Evolutionary conservation across 2,888 invertebrate species (phyloP).

Genomic region (Cerceris ruficornis): DNA sequence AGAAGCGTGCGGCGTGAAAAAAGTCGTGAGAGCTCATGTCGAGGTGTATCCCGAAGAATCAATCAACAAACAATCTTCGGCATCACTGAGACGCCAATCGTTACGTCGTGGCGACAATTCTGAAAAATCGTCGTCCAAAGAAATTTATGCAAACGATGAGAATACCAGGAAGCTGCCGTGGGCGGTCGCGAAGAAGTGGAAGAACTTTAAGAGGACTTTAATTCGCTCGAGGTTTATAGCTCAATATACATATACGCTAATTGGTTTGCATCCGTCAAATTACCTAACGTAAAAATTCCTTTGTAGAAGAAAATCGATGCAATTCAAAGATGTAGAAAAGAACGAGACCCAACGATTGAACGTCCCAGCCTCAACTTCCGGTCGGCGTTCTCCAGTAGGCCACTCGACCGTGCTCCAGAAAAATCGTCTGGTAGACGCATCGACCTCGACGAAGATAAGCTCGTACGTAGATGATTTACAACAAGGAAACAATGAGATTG

Average conservation of each 20-base stretch:
- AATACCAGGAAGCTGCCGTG: neutral
- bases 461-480: neutral
- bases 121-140: neutral
- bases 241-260: neutral
- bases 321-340: neutral
- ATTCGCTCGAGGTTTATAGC: slow-evolving; percentile 25
- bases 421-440: slow-evolving; percentile 11
- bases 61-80: neutral
- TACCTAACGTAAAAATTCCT: neutral
- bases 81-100: neutral
- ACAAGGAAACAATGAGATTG: neutral
- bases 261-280: neutral
- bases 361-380: neutral
- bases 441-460: slow-evolving; percentile 33
- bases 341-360: neutral
- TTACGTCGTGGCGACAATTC: neutral
- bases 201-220: slow-evolving; percentile 12
- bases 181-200: slow-evolving; percentile 6
- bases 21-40: slow-evolving; percentile 24
- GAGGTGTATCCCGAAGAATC: slow-evolving; percentile 14
- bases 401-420: slow-evolving; percentile 16
- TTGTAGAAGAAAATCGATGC: neutral
- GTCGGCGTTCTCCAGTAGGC: slow-evolving; percentile 15
- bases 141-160: neutral
- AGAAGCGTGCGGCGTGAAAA: neutral